Evolutionary conservation across 2,113 vertebrate species (phyloP), one percentile per base, ranked within the genome.

Genomic region (Hucho hucho): DNA sequence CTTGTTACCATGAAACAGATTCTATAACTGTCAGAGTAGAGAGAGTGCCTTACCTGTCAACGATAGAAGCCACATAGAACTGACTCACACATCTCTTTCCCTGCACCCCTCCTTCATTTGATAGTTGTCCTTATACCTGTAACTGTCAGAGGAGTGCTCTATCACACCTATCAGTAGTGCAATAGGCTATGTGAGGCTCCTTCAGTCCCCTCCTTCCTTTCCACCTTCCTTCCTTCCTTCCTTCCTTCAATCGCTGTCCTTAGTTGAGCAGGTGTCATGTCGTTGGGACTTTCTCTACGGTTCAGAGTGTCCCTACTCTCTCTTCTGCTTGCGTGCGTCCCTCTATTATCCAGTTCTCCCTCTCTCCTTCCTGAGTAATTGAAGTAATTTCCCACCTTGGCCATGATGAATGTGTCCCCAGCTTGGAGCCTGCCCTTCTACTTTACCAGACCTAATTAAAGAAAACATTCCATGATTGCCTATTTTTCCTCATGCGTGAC

Each of bases 391-490:
- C 96, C 96, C 95, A 98, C 97, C 96, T 97, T 97, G 94, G 93
- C 93, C 93, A 95, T 99, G 97, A 99, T 99, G 95, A 98, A 99
- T 99, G 97, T 95, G 94, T 95, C 94, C 94, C 93, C 90, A 94
- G 89, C 93, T 94, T 91, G 88, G 88, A 84, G 93, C 94, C 90
- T 95, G 94, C 97, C 95, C 96, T 94, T 96, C 95, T 94, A 96
- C 95, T 97, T 96, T 95, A 95, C 95, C 92, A 79, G 91, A 94
- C 96, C 96, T 99, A 99, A 99, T 99, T 99, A 98, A 99, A 98
- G 97, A 98, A 99, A 99, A 98, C 97, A 98, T 97, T 98, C 93
- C 95, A 97, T 98, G 98, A 99, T 98, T 99, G 97, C 97, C 96
- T 97, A 96, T 97, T 99, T 98, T 96, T 98, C 93, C 95, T 96